Evolutionary conservation across 2,888 invertebrate genomes (phyloP).

Genomic region (Anorthoa munda): DNA sequence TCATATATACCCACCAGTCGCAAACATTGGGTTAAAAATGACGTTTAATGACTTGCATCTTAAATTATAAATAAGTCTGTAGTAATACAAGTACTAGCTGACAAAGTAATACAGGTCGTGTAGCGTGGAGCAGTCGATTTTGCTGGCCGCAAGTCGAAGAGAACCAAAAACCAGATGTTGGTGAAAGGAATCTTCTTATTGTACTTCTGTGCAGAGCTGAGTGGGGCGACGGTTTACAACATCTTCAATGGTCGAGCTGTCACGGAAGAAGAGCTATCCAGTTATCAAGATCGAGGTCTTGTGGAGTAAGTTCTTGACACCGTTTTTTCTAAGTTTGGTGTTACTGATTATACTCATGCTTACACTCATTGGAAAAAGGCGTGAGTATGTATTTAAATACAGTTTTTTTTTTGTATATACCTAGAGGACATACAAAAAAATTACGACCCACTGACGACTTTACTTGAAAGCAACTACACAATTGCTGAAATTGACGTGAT

Average conservation of each 20-base stretch:
- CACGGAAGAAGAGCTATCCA: slow-evolving; percentile 7
- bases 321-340: background rate
- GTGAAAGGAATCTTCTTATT: slow-evolving; percentile 33
- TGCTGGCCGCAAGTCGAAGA: slow-evolving; percentile 21
- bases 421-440: too few relatives aligned
- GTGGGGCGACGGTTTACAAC: slow-evolving; percentile 7
- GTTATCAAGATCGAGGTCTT: slow-evolving; percentile 6
- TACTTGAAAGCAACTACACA: too few relatives aligned
- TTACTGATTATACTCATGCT: too few relatives aligned
- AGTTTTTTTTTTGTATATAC: too few relatives aligned
- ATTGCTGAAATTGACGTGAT: too few relatives aligned
- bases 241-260: background rate
- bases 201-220: slow-evolving; percentile 21
- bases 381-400: too few relatives aligned
- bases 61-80: slow-evolving; percentile 26
- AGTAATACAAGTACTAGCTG: background rate
- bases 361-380: too few relatives aligned
- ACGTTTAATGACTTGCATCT: slow-evolving; percentile 35
- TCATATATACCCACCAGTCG: slow-evolving; percentile 2
- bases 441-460: too few relatives aligned
- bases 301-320: slow-evolving; percentile 21
- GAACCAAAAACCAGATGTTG: slow-evolving; percentile 34
- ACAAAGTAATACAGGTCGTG: slow-evolving; percentile 34
- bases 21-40: slow-evolving; percentile 23
- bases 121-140: background rate